Evolutionary conservation across 1,140 invertebrate species (phyloP).

Genomic region (Helicoverpa armigera): DNA sequence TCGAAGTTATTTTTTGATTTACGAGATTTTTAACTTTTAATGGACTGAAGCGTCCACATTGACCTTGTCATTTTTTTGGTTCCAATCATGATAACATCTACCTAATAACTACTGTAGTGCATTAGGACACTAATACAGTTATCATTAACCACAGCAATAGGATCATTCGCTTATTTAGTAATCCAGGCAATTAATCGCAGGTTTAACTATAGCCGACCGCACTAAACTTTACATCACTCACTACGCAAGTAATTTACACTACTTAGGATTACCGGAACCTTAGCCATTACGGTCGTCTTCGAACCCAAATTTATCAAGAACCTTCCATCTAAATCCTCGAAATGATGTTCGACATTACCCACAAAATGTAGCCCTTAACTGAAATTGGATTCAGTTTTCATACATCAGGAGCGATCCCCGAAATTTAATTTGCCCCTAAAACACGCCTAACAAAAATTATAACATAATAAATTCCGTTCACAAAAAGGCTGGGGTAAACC

Average conservation of each 20-base stretch:
- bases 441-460: constrained; percentile 21
- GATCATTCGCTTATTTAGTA: constrained; percentile 26
- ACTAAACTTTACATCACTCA: constrained; percentile 35
- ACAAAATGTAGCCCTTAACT: constrained; percentile 25
- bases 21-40: background rate
- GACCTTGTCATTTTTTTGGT: no score
- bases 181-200: constrained; percentile 31
- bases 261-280: constrained; percentile 25
- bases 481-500: constrained; percentile 37
- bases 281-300: constrained; percentile 6
- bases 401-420: constrained; percentile 19
- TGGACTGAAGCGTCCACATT: background rate
- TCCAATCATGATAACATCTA: no score
- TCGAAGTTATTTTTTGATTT: background rate
- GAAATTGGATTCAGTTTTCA: constrained; percentile 40
- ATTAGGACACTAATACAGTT: background rate
- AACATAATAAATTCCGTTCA: constrained; percentile 47
- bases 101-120: no score
- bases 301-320: constrained; percentile 42
- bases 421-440: constrained; percentile 34
- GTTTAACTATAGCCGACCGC: constrained; percentile 36
- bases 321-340: constrained; percentile 20
- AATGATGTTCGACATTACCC: constrained; percentile 40
- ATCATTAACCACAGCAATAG: constrained; percentile 15
- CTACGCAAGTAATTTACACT: constrained; percentile 28